These are phyloP conservation scores for Drosophila hamatofila DNA, from an alignment of 2,888 invertebrate species.

Conservation along the genomic window DNA sequence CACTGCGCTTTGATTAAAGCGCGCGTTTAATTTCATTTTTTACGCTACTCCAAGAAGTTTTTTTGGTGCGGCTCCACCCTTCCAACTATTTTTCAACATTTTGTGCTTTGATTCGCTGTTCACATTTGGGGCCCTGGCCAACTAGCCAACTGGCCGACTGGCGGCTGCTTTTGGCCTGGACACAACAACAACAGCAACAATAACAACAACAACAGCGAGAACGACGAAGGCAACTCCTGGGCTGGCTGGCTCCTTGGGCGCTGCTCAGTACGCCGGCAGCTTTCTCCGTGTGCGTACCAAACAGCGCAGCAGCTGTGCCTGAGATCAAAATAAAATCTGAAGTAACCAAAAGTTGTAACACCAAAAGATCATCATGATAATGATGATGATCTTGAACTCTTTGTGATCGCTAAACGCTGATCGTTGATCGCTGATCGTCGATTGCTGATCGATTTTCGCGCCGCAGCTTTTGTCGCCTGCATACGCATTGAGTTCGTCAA, in stretches of 20 bases:
- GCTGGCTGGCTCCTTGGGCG: constrained; percentile 60
- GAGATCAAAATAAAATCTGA: constrained; percentile 14
- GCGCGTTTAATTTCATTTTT: constrained; percentile 82
- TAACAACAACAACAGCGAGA: neutral
- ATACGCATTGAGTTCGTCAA: constrained; percentile 26
- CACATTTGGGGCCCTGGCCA: constrained; percentile 62
- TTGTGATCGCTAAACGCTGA: constrained; percentile 26
- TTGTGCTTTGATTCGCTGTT: constrained; percentile 78
- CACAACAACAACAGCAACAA: neutral
- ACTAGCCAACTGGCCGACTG: constrained; percentile 31
- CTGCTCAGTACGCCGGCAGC: constrained; percentile 81
- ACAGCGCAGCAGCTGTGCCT: constrained; percentile 57
- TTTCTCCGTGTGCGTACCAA: constrained; percentile 81
- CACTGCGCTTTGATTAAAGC: constrained; percentile 76
- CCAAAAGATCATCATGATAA: constrained; percentile 26
- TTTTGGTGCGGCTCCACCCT: constrained; percentile 68
- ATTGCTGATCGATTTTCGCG: constrained; percentile 31
- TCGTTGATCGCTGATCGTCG: constrained; percentile 14
- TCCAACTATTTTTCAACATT: constrained; percentile 67
- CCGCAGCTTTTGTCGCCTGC: constrained; percentile 40
- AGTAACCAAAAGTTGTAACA: constrained; percentile 27
- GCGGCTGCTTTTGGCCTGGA: constrained; percentile 42
- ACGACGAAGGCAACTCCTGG: constrained; percentile 47
- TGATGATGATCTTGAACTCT: constrained; percentile 29
- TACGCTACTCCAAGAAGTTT: constrained; percentile 71